Conservation (phyloP, 1,140 invertebrate species). For the Drosophila baimaii region DNA sequence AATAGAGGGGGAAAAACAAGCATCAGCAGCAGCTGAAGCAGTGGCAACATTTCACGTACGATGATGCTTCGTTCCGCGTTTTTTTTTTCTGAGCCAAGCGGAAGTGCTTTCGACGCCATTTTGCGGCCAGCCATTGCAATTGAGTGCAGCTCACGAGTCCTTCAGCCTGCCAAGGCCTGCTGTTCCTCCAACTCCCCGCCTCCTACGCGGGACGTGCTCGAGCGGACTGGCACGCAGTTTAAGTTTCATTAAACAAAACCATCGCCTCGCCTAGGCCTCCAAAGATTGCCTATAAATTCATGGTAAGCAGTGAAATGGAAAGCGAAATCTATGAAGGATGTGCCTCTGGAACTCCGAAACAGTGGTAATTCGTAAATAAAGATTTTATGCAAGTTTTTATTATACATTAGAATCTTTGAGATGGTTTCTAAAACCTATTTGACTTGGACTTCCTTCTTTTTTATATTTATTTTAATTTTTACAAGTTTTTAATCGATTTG, state of each 20-base stretch:
- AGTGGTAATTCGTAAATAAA: background rate
- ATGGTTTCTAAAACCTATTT: background rate
- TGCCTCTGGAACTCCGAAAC: background rate
- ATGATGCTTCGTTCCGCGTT: conserved; percentile 60
- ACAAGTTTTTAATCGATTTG: accelerated
- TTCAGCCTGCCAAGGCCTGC: conserved; percentile 16
- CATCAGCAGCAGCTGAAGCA: conserved; percentile 9
- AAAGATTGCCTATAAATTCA: conserved; percentile 76
- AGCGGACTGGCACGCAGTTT: conserved; percentile 65
- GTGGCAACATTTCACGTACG: conserved; percentile 68
- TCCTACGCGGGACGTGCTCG: conserved; percentile 57
- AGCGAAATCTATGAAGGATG: conserved; percentile 45
- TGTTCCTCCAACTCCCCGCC: conserved; percentile 18
- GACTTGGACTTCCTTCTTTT: background rate
- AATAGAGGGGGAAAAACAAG: conserved; percentile 50
- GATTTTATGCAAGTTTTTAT: too few species aligned
- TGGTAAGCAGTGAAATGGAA: conserved; percentile 70
- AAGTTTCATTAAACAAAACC: conserved; percentile 67
- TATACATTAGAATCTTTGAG: too few species aligned
- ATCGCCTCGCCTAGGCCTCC: conserved; percentile 41
- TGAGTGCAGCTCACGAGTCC: conserved; percentile 57
- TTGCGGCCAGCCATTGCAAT: conserved; percentile 73
- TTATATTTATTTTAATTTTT: background rate
- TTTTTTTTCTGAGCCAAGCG: conserved; percentile 62
- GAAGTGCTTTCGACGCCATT: conserved; percentile 81